These are phyloP conservation scores for Popillia japonica DNA, from an alignment of 1,140 invertebrate genomes.

Conservation along the genomic window DNA sequence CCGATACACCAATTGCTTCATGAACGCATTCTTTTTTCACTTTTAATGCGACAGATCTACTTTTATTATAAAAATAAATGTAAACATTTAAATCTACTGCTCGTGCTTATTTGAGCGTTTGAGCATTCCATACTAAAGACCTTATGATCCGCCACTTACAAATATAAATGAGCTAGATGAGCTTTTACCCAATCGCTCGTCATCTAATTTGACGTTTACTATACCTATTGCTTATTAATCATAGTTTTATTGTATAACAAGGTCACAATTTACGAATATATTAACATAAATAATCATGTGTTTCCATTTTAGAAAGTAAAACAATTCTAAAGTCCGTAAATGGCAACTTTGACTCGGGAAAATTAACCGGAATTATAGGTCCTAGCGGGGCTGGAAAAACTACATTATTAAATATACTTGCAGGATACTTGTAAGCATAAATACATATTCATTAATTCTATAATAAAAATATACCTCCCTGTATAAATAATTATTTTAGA, in stretches of 20 bases:
- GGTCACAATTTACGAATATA: not conserved
- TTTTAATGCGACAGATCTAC: no score
- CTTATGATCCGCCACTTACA: no score
- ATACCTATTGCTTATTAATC: not conserved
- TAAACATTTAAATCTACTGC: no score
- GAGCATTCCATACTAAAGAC: no score
- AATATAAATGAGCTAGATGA: no score
- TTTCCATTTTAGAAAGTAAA: conserved; percentile 64
- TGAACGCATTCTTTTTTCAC: no score
- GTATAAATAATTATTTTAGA: not conserved
- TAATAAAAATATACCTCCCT: not conserved
- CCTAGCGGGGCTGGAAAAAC: conserved; percentile 87
- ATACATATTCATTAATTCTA: no score
- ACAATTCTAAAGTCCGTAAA: conserved; percentile 75
- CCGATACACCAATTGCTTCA: no score
- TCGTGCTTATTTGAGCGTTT: no score
- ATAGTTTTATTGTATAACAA: not conserved
- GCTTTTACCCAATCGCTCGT: no score
- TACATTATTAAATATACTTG: conserved; percentile 78
- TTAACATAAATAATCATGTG: not conserved
- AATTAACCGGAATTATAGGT: conserved; percentile 84
- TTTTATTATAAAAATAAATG: no score
- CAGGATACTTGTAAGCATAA: conserved; percentile 72
- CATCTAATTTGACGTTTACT: no score
- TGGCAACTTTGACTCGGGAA: conserved; percentile 72